phyloP scores from a whole-genome alignment of 2,888 invertebrate genomes.

The Drosophila affinis region DNA sequence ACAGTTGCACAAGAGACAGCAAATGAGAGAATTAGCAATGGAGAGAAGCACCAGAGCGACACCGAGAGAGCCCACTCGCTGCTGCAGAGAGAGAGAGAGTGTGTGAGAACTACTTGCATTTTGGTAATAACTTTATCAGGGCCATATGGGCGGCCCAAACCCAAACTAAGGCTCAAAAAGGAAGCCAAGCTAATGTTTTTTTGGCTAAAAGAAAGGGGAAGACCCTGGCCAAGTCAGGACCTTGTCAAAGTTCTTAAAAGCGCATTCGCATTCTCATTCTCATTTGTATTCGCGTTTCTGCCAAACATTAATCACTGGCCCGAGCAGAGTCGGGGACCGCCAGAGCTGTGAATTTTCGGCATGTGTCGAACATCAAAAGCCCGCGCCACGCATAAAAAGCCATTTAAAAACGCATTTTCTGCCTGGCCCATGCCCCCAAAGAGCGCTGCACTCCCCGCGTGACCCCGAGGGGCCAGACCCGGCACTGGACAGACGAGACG shows the following conservation, averaged over 20 bases:
- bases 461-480: constrained; percentile 51
- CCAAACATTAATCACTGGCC: constrained; percentile 79
- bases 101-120: constrained; percentile 68
- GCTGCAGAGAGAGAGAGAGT: constrained; percentile 8
- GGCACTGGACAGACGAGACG: not conserved
- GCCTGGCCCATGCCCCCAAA: constrained; percentile 48
- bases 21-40: constrained; percentile 38
- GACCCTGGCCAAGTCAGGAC: constrained; percentile 70
- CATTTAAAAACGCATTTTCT: constrained; percentile 81
- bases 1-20: constrained; percentile 64
- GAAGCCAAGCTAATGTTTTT: constrained; percentile 27
- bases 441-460: constrained; percentile 29
- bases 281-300: constrained; percentile 75
- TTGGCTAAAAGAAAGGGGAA: constrained; percentile 54
- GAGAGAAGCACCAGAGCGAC: constrained; percentile 8
- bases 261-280: constrained; percentile 70
- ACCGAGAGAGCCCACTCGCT: not conserved
- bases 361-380: constrained; percentile 78
- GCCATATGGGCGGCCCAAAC: constrained; percentile 82
- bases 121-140: constrained; percentile 84
- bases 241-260: constrained; percentile 78
- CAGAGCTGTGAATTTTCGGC: constrained; percentile 77
- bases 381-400: constrained; percentile 78
- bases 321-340: constrained; percentile 49
- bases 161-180: constrained; percentile 14